Evolutionary conservation across 2,113 vertebrate genomes (phyloP).

Genomic region (Pseudopodoces humilis): DNA sequence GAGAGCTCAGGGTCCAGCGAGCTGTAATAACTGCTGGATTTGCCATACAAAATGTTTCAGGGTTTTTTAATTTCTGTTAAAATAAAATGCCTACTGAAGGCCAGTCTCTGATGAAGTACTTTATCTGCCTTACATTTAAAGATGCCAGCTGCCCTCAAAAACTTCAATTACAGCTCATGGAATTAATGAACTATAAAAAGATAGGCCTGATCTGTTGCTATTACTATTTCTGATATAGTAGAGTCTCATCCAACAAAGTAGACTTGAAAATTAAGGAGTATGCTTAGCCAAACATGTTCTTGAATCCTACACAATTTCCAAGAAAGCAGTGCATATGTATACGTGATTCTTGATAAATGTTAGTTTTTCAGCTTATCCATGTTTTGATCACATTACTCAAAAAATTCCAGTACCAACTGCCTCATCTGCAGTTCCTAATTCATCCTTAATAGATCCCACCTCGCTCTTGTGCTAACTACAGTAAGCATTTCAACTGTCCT

Average conservation of each 20-base stretch:
- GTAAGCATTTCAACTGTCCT: not conserved
- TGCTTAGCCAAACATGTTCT: not conserved
- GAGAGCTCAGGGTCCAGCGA: not conserved
- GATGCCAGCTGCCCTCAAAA: not conserved
- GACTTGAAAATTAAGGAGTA: not conserved
- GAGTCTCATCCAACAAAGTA: not conserved
- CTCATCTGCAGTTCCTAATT: not conserved
- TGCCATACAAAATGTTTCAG: not conserved
- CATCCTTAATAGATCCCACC: not conserved
- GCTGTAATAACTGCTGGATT: not conserved
- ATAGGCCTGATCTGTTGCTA: not conserved
- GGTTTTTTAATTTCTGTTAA: not conserved
- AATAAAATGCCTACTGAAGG: not conserved
- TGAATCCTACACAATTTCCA: not conserved
- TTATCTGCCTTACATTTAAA: not conserved
- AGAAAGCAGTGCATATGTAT: not conserved
- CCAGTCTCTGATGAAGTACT: not conserved
- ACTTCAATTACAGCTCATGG: not conserved
- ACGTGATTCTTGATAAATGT: not conserved
- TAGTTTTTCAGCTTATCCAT: not conserved
- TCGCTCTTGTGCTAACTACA: not conserved
- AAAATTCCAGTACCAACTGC: not conserved
- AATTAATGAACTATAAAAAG: not conserved
- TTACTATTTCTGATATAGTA: not conserved
- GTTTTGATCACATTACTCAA: not conserved